Evolutionary conservation across 2,797 vertebrate species (phyloP), one percentile per base, ranked within the genome.

Genomic region (Semaprochilodus insignis): DNA sequence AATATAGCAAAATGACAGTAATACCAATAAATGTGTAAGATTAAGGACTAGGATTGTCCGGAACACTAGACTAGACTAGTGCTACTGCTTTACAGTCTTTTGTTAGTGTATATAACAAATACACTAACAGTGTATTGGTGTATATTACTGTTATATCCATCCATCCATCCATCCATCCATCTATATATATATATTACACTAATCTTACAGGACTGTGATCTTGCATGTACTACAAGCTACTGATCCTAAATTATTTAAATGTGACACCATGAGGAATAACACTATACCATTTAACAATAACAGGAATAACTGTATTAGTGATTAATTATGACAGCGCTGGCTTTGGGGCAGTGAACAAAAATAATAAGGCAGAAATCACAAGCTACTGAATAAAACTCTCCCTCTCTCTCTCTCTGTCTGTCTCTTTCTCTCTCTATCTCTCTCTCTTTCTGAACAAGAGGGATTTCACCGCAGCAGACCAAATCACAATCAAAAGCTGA

Each of bases 401-500:
- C 19, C 23, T 67, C 21, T 69, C 19, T 40, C 31, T 48, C 19
- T 51, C 44, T 51, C 21, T 6, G 14, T 65, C 62, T 51, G 40
- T 36, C 27, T 55, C 54, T 31, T 14, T 36, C 44, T 40, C 19
- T 27, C 23, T 67, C 21, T 69, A 13, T 40, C 31, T 48, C 19
- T 6, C 63, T 34, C 63, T 51, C 57, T 34, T 44, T 54, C 54
- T 74, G 77, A 74, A 79, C 70, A 62, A 69, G 60, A 62, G 52
- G 14, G 25, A 80, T 74, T 76, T 83, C 55, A 21, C 82, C 54
- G 63, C 77, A 70, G 63, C 72, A 80, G 72, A 63, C 44, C 65
- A 80, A 84, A 84, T 80, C 82, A 80, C 82, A 84, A 84, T 84
- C 66, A 82, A 72, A 81, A 1, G 44, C 52, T 77, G 70, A 81